Evolutionary conservation across 1,140 invertebrate species (phyloP), one percentile per base, ranked within the genome.

Genomic region (Formica selysi): DNA sequence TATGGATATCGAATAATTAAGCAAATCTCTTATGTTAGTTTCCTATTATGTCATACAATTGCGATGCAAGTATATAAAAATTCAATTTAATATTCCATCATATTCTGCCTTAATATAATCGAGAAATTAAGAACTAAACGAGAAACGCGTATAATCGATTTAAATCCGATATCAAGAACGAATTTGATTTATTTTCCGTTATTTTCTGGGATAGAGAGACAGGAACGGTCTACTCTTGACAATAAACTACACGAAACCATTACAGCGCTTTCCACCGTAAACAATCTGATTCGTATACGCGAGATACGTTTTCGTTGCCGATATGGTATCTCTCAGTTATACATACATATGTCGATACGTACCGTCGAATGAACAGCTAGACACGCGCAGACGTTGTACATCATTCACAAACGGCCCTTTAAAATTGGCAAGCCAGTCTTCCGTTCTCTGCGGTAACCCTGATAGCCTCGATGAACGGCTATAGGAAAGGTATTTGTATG

Each of bases 401-500:
- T 86, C 78, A 83, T 29, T 86, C 57, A 64, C 67, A 71, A 86
- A 86, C 76, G 57, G 68, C 57, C 48, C 36, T 62, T 74, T 83
- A 64, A 84, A 84, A 83, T 86, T 86, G 78, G 76, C 85, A 62
- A 81, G 44, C 26, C 76, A 13, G 38, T 67, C 59, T 70, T 83
- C 68, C 79, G 57, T 41, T 74, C 61, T 11, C 68, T 11, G 67
- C 67, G 67, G 68, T 83, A 65, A 41, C 32, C 57, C 79, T 62
- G 67, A 83, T 73, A 59, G 67, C 44, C 38, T 64, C 76, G 48
- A 19, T 48, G 54, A 86, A 86, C 44, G 68, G 32, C 67, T 83
- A 86, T 71, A 48, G 68, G 67, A 86, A 86, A 86, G 85, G 68
- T 59, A 86, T 86, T 86, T 86, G 61, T 86, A 83, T 86, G 57